phyloP scores from a whole-genome alignment of 2,113 vertebrate genomes.

The Telmatochromis brachygnathus region DNA sequence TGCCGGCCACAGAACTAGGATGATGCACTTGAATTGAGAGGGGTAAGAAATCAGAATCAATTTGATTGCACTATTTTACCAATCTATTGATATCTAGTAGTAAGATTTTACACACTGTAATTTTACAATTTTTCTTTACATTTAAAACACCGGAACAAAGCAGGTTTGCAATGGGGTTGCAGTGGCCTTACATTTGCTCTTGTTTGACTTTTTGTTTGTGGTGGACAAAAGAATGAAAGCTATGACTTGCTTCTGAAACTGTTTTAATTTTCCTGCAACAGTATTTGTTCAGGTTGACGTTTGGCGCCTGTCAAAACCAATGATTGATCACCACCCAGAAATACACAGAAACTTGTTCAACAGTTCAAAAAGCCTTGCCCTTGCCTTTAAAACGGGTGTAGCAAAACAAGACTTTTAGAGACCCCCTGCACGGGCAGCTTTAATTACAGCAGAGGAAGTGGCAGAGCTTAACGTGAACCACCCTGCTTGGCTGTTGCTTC shows the following conservation, averaged over 20 bases:
- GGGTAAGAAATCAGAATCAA: not conserved
- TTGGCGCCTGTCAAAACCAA: not conserved
- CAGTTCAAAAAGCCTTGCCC: not conserved
- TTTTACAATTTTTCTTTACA: not conserved
- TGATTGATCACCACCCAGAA: not conserved
- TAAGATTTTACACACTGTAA: not conserved
- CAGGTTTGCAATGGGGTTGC: not conserved
- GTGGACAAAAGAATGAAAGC: not conserved
- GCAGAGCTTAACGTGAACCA: slow-evolving; percentile 42
- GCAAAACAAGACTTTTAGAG: slow-evolving; percentile 28
- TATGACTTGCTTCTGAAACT: not conserved
- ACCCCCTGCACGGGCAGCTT: slow-evolving; percentile 40
- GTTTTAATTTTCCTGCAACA: not conserved
- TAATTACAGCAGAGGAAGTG: slow-evolving; percentile 60
- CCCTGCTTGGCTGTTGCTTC: slow-evolving; percentile 46
- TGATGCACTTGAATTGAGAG: not conserved
- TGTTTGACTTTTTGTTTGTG: not conserved
- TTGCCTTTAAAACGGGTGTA: slow-evolving; percentile 21
- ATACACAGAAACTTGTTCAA: not conserved
- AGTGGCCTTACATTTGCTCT: not conserved
- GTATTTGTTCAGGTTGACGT: not conserved
- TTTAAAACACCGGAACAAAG: not conserved
- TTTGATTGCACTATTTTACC: not conserved
- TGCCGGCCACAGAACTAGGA: not conserved
- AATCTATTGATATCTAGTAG: not conserved